Evolutionary conservation across 2,797 vertebrate genomes (phyloP), one percentile per base, ranked within the genome.

Genomic region (Rhinophrynus dorsalis): DNA sequence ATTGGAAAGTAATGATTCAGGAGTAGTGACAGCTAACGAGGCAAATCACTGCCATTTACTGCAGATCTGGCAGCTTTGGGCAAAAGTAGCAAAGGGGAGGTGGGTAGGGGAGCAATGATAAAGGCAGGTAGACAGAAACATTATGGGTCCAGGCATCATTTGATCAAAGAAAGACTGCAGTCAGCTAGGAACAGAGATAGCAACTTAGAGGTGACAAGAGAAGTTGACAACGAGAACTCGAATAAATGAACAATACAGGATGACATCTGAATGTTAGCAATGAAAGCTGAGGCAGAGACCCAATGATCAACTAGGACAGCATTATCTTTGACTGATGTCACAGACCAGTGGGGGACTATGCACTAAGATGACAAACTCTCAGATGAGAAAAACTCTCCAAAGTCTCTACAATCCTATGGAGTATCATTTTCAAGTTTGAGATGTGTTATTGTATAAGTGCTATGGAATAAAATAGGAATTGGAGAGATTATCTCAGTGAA

Each of bases 1-100:
- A 69, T 60, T 61, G 67, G 45, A 24, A 52, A 51, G 26, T 33
- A 61, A 61, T 54, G 67, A 69, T 40, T 69, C 48, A 33, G 57
- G 15, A 52, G 50, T 10, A 40, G 37, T 54, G 67, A 62, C 67
- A 62, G 48, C 47, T 45, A 60, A 55, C 67, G 29, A 20, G 6
- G 57, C 48, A 52, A 27, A 61, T 54, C 26, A 44, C 47, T 15
- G 52, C 10, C 40, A 18, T 58, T 33, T 20, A 15, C 32, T 27
- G 54, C 65, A 48, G 29, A 48, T 17, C 23, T 35, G 29, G 15
- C 44, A 29, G 55, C 23, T 60, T 17, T 42, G 38, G 57, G 37
- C 38, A 15, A 44, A 26, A 11, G 13, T 17, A 29, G 12, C 29
- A 57, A 11, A 24, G 2, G 24, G 44, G 17, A 29, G n/a, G 21